Conservation (phyloP, 2,888 invertebrate genomes). For the Eristalinus aeneus region DNA sequence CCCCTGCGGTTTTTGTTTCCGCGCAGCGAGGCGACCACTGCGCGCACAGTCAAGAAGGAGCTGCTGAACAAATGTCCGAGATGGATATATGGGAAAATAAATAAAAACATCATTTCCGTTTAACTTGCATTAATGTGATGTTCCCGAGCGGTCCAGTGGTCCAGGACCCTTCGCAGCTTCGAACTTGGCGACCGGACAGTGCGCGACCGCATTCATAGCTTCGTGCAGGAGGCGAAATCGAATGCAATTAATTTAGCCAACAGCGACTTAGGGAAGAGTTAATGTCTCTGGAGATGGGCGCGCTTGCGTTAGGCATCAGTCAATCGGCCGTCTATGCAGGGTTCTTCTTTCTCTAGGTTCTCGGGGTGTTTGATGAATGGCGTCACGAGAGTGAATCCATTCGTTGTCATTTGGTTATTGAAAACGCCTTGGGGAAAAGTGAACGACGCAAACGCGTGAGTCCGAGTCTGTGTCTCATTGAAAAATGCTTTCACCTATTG, state of each 20-base stretch:
- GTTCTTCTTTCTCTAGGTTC: conserved; percentile 29
- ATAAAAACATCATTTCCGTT: conserved; percentile 71
- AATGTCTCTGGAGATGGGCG: conserved; percentile 45
- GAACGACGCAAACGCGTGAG: conserved; percentile 23
- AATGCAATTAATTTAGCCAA: conserved; percentile 68
- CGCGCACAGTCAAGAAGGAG: conserved; percentile 68
- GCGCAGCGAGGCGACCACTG: conserved; percentile 71
- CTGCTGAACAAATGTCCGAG: conserved; percentile 70
- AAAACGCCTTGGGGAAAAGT: conserved; percentile 53
- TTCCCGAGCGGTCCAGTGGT: conserved; percentile 31
- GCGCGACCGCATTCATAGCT: conserved; percentile 12
- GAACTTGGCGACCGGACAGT: background rate
- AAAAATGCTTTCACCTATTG: conserved; percentile 62
- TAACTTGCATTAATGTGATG: conserved; percentile 70
- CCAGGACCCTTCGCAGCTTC: conserved; percentile 12
- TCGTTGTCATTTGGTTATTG: conserved; percentile 59
- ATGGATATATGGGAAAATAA: conserved; percentile 70
- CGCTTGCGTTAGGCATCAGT: conserved; percentile 60
- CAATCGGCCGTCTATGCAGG: conserved; percentile 35
- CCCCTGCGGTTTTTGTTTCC: conserved; percentile 71
- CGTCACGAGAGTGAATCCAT: conserved; percentile 62
- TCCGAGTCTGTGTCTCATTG: conserved; percentile 25
- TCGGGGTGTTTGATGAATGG: conserved; percentile 62
- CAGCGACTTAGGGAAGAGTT: conserved; percentile 26
- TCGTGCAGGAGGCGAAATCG: conserved; percentile 63